Percentiles rank a stretch among this genome's conserved stretches.
Conservation (phyloP, 2,888 invertebrate species). For the Rotaria sp. region DNA sequence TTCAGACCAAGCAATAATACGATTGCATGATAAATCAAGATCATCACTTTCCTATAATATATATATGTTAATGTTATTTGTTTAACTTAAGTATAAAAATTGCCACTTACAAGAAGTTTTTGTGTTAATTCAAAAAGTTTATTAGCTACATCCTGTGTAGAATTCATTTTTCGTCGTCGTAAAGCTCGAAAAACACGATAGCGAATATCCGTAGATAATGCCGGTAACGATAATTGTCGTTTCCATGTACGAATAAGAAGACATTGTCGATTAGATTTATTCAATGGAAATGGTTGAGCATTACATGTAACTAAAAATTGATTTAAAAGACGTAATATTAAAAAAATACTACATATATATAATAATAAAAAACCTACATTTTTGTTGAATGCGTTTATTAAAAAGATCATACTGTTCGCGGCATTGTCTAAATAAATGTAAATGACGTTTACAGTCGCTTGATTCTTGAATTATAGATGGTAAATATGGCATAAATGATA, state of each 20-base stretch:
- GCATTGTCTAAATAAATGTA: not conserved
- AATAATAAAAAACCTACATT: not conserved
- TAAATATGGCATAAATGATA: not conserved
- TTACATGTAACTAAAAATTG: not conserved
- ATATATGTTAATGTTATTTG: not conserved
- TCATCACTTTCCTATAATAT: not conserved
- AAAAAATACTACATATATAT: not conserved
- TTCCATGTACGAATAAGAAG: not conserved
- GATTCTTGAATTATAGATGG: not conserved
- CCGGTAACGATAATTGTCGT: not conserved
- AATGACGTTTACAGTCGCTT: not conserved
- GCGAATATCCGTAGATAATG: not conserved
- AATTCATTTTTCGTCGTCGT: not conserved
- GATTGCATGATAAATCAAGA: not conserved
- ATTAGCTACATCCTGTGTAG: not conserved
- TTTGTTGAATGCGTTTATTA: not conserved
- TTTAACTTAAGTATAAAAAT: not conserved
- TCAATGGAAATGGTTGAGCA: not conserved
- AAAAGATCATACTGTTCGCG: not conserved
- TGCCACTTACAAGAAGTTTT: not conserved
- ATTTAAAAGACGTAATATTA: not conserved
- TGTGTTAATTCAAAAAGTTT: not conserved
- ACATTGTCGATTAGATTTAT: not conserved
- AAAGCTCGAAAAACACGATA: not conserved
- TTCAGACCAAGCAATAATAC: not conserved